Base-by-base conservation (phyloP, 2,888 invertebrate species). In the Campoplex capitator region DNA sequence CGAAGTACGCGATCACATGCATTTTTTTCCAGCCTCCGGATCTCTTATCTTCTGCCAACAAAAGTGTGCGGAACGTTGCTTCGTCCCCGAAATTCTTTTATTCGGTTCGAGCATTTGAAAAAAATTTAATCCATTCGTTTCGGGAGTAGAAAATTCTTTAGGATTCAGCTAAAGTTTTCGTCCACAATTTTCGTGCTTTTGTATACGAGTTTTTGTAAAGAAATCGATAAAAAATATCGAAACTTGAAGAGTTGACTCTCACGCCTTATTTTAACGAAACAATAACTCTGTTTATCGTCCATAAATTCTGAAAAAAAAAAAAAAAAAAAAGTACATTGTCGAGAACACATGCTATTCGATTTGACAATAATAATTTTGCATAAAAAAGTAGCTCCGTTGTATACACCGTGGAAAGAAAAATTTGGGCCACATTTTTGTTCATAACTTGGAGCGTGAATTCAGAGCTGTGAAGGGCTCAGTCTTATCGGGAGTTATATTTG, bases 401-500 rank as follows among this genome's bases (percentile, higher is more conserved):
- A 32, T 75, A 11, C 9, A 9, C 28, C 18, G 35, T n/a, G 54
- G 7, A 35, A 71, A 42, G 23, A 23, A 45, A 7, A 23, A n/a
- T 54, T 42, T 38, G 23, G 16, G 23, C 4, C 23, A 9, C 13
- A 13, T 77, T 58, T 75, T 58, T 58, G 28, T 75, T 16, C 8
- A 32, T 54, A 62, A 65, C 45, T 56, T 35, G 2, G 32, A 32
- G 73, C 23, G 62, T 70, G 54, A 67, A 79, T 62, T 56, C 67
- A 42, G 73, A 65, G 75, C 76, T 76, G 82, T 76, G 68, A 81
- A 75, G 73, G 85, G n/a, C n/a, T n/a, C 70, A 76, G 73, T 85
- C 51, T 88, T 88, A 88, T 85, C 83, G 83, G 76, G 42, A 16
- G 9, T 81, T 81, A 78, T 86, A 89, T 84, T 87, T 81, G 83